Evolutionary conservation across 2,888 invertebrate genomes (phyloP).

Genomic region (Chromoteleia sp.): DNA sequence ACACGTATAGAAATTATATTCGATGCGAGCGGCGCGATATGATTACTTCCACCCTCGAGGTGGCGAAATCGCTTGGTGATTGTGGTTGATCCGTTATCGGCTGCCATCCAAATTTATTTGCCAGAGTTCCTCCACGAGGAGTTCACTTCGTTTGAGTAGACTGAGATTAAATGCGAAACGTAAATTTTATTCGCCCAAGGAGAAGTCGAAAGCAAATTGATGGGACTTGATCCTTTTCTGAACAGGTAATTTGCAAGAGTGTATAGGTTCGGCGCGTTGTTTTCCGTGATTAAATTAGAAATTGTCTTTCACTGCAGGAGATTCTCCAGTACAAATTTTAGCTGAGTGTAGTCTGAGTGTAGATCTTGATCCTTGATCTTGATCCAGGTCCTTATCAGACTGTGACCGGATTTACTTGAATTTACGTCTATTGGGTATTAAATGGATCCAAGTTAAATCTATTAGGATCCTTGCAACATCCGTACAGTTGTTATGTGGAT

Average conservation of each 20-base stretch:
- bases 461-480: too few relatives aligned
- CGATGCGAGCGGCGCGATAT: slow-evolving; percentile 14
- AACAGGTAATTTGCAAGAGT: not conserved
- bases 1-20: slow-evolving; percentile 50
- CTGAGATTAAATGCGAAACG: slow-evolving; percentile 19
- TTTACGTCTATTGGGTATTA: too few relatives aligned
- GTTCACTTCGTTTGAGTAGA: slow-evolving; percentile 3
- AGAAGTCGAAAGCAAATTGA: slow-evolving; percentile 17
- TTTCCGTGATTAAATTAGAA: too few relatives aligned
- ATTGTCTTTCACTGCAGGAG: too few relatives aligned
- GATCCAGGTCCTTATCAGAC: too few relatives aligned
- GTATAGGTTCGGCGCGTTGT: too few relatives aligned
- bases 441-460: too few relatives aligned
- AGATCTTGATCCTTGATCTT: too few relatives aligned
- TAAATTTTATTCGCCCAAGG: slow-evolving; percentile 18
- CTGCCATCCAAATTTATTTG: slow-evolving; percentile 43
- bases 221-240: slow-evolving; percentile 2
- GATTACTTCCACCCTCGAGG: slow-evolving; percentile 40
- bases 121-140: slow-evolving; percentile 1
- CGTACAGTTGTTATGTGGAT: too few relatives aligned
- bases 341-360: too few relatives aligned
- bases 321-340: too few relatives aligned
- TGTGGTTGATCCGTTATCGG: slow-evolving; percentile 45
- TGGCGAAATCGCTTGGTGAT: slow-evolving; percentile 45
- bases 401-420: too few relatives aligned